Base-by-base conservation (phyloP, 2,113 vertebrate species). In the Dendropsophus ebraccatus region DNA sequence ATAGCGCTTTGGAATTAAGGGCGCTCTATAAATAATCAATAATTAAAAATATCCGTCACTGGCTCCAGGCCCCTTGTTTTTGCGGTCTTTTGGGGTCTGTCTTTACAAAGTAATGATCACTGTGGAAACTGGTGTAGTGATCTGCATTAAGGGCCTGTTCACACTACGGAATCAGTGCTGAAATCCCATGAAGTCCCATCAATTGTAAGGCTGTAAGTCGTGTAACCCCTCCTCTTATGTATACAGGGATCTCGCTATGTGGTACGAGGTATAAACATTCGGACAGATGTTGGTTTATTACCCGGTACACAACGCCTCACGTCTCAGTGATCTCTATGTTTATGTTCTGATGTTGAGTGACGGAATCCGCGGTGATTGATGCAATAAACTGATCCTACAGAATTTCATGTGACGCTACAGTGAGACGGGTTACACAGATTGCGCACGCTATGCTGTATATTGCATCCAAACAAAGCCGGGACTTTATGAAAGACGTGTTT, bases 401-500 rank as follows among this genome's bases (percentile, higher is more conserved):
- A 21, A 30, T 76, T 19, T 76, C 12, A 30, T 14, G 10, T 14
- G 30, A 32, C 21, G 50, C 75, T 32, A 77, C 21, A 77, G 75
- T 14, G 19, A 52, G 28, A 11, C 75, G 54, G 19, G 30, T 77
- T 54, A 56, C 23, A 79, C 52, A 79, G 28, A 37, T 50, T 58
- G n/a, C 12, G 30, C 21, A 58, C n/a, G 52, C 32, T n/a, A 37
- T 54, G 28, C 50, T 32, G 30, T 32, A 79, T 37, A 58, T 56
- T 11, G 52, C 32, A 79, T n/a, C n/a, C 9, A 28, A 35, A 79
- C 50, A 79, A 79, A 79, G 76, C 10, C 67, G 58, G 13, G 58
- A 37, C 52, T 79, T 79, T 32, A 58, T 37, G 52, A 21, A 58
- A 79, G 58, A 58, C 23, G 52, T 41, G 11, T 58, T 79, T 79